Base-by-base conservation (phyloP, 2,888 invertebrate species). In the Ectobius pallidus region DNA sequence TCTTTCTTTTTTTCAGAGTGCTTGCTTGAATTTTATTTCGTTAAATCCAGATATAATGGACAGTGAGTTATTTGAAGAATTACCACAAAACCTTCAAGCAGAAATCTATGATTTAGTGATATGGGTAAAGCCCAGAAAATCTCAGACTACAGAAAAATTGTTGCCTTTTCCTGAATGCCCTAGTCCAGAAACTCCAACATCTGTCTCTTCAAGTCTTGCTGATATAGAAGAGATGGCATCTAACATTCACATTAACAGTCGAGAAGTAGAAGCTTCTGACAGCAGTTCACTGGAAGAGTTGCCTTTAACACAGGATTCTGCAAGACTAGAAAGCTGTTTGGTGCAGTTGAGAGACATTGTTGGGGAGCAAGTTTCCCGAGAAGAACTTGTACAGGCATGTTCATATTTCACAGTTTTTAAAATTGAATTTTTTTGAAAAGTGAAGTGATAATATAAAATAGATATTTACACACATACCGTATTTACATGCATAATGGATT, bases 51-150 rank as follows among this genome's bases (percentile, higher is more conserved):
- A 85, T 75, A 81, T 88, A 62, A 84, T 85, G 65, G 85, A 86
- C 74, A 84, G 84, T 75, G 88, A 88, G 73, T 81, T 87, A 67
- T 88, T 87, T 79, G 85, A 85, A 74, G 87, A 88, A 77, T 80
- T 89, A 46, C 86, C 87, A 2, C 85, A 86, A 70, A 84, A 86
- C 67, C 81, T 89, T 72, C 87, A 88, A 79, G 83, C 86, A n/a
- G 87, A 87, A 80, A 85, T 88, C 30, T 86, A 86, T 76, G 86
- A 86, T 77, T 82, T 84, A 65, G 80, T 84, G 25, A 80, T 82
- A 65, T 83, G 84, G 82, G 81, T 81, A 34, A 81, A 83, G 78
- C 80, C 81, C 62, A 74, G 75, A 61, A 76, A 76, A 73, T 76
- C 75, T 44, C 69, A 72, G 62, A 76, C 76, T 27, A 76, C 76